Evolutionary conservation across 2,888 invertebrate species (phyloP), one percentile per base, ranked within the genome.

Genomic region (Baronia brevicornis): DNA sequence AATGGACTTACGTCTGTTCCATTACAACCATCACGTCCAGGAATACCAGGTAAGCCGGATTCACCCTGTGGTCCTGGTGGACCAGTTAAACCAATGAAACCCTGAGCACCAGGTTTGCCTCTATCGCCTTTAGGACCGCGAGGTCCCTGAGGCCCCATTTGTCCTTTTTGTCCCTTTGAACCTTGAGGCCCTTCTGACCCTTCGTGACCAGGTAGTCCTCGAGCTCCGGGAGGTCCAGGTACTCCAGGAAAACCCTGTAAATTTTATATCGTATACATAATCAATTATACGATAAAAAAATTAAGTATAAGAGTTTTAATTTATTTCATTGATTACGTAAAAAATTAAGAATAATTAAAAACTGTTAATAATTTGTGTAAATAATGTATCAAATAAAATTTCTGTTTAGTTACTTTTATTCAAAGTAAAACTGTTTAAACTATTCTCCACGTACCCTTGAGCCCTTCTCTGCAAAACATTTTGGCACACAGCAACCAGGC

Each of bases 21-120:
- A 60, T 98, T 97, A 63, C 98, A 98, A 5, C 98, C 98, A 63
- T 98, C 97, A 53, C 92, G 82, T 29, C 98, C 98, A 20, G 93
- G 90, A 22, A 88, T 79, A 48, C 97, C 97, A n/a, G 93, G 85
- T 0, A 85, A 57, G 28, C 96, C 94, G 1, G 87, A 51, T 33
- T 86, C 86, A 15, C 94, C 94, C 60, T 87, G 88, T 38, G 87
- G 61, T 37, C 93, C 93, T 9, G 90, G 91, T 39, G 59, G 60
- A 3, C 59, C 59, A 5, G 47, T 36, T 28, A 48, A 31, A 9
- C 59, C 94, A 41, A 93, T 93, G 65, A 92, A 93, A 36, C 97
- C 97, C 41, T 95, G 96, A 44, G 91, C 87, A 42, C 98, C 98
- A 51, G 89, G 89, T 69, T 91, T 91, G 24, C 96, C 96, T 51